Evolutionary conservation across 1,140 invertebrate genomes (phyloP).

Genomic region (Drosophila subobscura): DNA sequence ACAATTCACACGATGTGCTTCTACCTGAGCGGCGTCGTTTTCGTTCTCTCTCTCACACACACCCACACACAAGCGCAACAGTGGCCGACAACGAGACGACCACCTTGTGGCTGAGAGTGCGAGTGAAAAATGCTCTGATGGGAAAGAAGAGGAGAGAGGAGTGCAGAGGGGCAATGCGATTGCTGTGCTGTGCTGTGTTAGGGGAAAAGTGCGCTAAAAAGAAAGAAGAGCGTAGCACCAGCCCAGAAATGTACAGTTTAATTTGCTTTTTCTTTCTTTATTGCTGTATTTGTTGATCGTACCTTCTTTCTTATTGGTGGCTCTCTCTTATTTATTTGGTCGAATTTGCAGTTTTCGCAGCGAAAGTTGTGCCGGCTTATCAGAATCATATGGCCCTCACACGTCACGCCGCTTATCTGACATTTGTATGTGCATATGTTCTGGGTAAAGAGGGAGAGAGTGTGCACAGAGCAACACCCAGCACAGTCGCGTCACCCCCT

Average conservation of each 20-base stretch:
- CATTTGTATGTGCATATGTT: slow-evolving; percentile 32
- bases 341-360: slow-evolving; percentile 21
- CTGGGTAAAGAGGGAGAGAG: slow-evolving; percentile 4
- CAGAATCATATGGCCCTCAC: slow-evolving; percentile 72
- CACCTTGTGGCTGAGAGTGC: slow-evolving; percentile 15
- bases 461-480: slow-evolving; percentile 2
- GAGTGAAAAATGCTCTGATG: slow-evolving; percentile 7
- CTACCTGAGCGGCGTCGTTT: slow-evolving; percentile 40
- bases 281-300: slow-evolving; percentile 8
- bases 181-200: neutral
- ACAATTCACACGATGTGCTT: slow-evolving; percentile 27
- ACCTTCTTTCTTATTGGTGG: neutral
- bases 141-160: too few species aligned
- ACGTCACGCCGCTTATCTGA: slow-evolving; percentile 43
- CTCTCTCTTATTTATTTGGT: slow-evolving; percentile 21
- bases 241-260: slow-evolving; percentile 62
- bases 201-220: slow-evolving; percentile 24
- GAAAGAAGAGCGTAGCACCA: slow-evolving; percentile 4
- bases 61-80: slow-evolving; percentile 11
- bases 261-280: slow-evolving; percentile 14
- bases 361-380: slow-evolving; percentile 54
- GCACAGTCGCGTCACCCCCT: slow-evolving; percentile 1
- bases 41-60: slow-evolving; percentile 12
- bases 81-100: too few species aligned
- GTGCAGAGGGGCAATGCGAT: too few species aligned